These are phyloP conservation scores for Daboia siamensis DNA, from an alignment of 2,113 vertebrate genomes.

Conservation along the genomic window DNA sequence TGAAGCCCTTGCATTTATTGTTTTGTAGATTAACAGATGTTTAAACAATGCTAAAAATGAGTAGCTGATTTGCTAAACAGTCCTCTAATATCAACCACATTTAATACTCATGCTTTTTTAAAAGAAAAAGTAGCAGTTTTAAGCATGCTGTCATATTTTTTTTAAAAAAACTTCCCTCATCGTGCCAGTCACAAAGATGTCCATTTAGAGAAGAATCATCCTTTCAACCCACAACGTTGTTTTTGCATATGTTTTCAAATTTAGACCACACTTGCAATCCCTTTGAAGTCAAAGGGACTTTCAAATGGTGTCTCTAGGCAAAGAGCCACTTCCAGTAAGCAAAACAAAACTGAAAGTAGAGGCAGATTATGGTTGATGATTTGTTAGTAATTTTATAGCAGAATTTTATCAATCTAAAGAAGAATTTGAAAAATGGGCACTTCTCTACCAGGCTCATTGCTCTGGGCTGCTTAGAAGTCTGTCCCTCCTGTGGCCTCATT, in stretches of 20 bases:
- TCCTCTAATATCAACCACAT: neutral
- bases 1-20: neutral
- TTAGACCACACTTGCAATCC: neutral
- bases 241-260: neutral
- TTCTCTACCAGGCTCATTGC: neutral
- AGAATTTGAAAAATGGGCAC: neutral
- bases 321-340: neutral
- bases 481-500: constrained; percentile 76
- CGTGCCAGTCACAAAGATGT: rapidly evolving
- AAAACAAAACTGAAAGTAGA: neutral
- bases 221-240: neutral
- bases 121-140: neutral
- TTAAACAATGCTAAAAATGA: neutral
- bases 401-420: constrained; percentile 13
- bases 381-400: constrained; percentile 6
- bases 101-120: neutral
- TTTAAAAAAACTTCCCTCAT: neutral
- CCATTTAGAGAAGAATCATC: neutral
- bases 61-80: neutral
- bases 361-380: neutral
- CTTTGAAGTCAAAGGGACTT: neutral
- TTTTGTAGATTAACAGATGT: neutral
- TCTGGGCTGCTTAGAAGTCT: neutral
- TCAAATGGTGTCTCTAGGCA: rapidly evolving
- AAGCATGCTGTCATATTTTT: neutral